These are phyloP conservation scores for Labroides dimidiatus DNA, from an alignment of 2,797 vertebrate species.

Conservation along the genomic window DNA sequence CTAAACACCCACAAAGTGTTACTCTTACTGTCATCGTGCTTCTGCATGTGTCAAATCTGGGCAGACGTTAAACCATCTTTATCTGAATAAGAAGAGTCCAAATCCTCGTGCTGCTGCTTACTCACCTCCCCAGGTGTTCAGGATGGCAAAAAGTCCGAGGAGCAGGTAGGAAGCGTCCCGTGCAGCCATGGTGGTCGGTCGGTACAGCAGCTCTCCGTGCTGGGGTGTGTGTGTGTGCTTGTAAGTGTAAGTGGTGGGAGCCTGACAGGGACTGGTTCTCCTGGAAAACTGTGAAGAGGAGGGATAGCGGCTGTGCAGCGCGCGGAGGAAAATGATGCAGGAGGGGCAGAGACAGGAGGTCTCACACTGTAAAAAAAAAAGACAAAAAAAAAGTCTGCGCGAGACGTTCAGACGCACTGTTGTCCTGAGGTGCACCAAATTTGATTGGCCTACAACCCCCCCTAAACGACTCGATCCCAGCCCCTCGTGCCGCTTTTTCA, in stretches of 20 bases:
- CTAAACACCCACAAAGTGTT: not conserved
- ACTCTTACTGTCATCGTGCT: not conserved
- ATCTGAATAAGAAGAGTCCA: not conserved
- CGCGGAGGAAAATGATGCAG: slow-evolving; percentile 43
- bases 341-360: slow-evolving; percentile 39
- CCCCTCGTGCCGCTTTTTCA: not conserved
- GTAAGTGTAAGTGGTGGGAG: slow-evolving; percentile 18
- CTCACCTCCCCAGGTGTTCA: slow-evolving; percentile 79
- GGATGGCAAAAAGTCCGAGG: slow-evolving; percentile 64
- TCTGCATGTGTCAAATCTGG: no score
- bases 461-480: rapidly evolving
- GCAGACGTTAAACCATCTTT: not conserved
- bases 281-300: slow-evolving; percentile 16
- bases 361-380: slow-evolving; percentile 51
- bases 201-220: slow-evolving; percentile 50
- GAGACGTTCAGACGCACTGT: not conserved
- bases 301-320: slow-evolving; percentile 21
- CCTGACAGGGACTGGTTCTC: slow-evolving; percentile 48
- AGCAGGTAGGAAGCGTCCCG: slow-evolving; percentile 49
- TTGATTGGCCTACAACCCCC: not conserved
- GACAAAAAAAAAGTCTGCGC: not conserved
- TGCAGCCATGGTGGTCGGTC: slow-evolving; percentile 69
- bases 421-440: rapidly evolving
- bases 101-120: not conserved
- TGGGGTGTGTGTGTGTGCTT: slow-evolving; percentile 18